Evolutionary conservation across 2,797 vertebrate species (phyloP).

Genomic region (Cuculus canorus): DNA sequence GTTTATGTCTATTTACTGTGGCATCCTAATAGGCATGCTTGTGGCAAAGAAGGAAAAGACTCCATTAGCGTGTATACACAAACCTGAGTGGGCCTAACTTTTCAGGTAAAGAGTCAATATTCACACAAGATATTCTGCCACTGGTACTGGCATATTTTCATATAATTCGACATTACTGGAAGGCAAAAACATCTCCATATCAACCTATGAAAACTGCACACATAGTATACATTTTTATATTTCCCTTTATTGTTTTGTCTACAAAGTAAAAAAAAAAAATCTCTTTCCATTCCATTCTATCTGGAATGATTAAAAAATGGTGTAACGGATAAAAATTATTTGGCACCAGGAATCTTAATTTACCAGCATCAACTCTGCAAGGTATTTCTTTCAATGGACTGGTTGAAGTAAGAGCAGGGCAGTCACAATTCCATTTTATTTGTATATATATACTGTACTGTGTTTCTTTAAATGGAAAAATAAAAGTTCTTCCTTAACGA

Average conservation of each 20-base stretch:
- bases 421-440: not conserved
- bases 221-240: not conserved
- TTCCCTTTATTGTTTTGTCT: not conserved
- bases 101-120: not conserved
- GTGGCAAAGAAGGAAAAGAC: not conserved
- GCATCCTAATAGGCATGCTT: not conserved
- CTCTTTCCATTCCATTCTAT: not conserved
- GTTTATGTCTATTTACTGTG: not conserved
- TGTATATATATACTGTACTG: not conserved
- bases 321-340: not conserved
- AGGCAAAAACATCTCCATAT: not conserved
- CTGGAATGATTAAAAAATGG: not conserved
- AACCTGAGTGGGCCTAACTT: not conserved
- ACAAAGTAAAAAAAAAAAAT: not conserved
- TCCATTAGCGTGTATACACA: not conserved
- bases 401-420: not conserved
- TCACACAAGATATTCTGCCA: not conserved
- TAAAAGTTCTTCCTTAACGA: not conserved
- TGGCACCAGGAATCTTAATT: not conserved
- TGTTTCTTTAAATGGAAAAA: conserved; percentile 8
- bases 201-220: not conserved
- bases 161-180: not conserved
- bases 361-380: not conserved
- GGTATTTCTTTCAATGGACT: not conserved
- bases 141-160: not conserved